Conservation (phyloP, 2,888 invertebrate genomes). For the Leistus spinibarbis region DNA sequence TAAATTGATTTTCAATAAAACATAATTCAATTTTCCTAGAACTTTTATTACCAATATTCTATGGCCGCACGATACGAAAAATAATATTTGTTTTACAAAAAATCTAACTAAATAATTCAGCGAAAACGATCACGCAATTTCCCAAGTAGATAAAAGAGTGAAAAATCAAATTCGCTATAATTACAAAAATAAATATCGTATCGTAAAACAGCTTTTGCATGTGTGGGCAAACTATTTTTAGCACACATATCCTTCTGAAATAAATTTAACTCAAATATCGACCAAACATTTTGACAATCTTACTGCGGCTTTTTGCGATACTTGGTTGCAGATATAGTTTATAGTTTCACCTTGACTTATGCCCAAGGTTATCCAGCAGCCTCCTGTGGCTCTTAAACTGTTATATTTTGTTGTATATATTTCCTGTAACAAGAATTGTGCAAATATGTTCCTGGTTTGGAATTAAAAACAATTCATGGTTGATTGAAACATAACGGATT, state of each 20-base stretch:
- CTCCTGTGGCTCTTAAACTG: neutral
- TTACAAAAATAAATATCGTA: neutral
- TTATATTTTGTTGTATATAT: no score
- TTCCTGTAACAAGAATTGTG: neutral
- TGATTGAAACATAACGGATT: no score
- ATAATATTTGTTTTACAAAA: neutral
- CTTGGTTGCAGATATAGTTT: neutral
- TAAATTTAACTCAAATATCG: neutral
- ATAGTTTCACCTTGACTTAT: neutral
- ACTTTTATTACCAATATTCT: neutral
- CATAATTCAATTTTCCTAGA: neutral
- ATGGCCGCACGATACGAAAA: neutral
- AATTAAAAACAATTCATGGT: no score
- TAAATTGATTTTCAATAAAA: no score
- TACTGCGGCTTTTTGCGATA: neutral
- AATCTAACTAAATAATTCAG: neutral
- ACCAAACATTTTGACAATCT: neutral
- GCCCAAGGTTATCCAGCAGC: neutral
- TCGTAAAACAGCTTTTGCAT: neutral
- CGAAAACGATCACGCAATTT: neutral
- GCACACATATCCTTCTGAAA: neutral
- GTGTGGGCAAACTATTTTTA: neutral
- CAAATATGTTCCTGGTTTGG: neutral
- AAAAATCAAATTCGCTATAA: neutral
- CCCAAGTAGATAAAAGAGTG: neutral